Conservation (phyloP, 2,113 vertebrate species). For the Sphyrna mokarran region DNA sequence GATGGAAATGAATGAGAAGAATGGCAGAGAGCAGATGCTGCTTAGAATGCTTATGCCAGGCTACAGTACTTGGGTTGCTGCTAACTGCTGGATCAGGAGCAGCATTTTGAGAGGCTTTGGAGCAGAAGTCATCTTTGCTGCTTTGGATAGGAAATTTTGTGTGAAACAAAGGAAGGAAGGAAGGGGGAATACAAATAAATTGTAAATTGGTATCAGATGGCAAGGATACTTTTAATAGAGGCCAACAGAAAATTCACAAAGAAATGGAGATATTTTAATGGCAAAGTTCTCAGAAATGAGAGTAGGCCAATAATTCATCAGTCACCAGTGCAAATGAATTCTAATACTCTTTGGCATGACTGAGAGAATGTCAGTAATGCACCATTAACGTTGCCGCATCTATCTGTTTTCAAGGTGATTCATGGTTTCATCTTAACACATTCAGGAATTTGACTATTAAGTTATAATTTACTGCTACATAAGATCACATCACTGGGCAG, state of each 20-base stretch:
- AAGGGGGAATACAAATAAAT: not conserved
- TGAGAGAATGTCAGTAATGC: conserved; percentile 33
- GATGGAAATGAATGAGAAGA: not conserved
- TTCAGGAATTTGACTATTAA: conserved; percentile 34
- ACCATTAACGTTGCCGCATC: conserved; percentile 27
- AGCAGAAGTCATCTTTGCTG: not conserved
- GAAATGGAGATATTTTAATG: not conserved
- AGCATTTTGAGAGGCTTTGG: not conserved
- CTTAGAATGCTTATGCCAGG: not conserved
- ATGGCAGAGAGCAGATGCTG: not conserved
- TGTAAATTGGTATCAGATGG: not conserved
- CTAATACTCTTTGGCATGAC: conserved; percentile 16
- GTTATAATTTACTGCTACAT: conserved; percentile 27
- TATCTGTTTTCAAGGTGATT: conserved; percentile 24
- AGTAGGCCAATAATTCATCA: not conserved
- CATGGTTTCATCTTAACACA: conserved; percentile 19
- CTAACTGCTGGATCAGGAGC: not conserved
- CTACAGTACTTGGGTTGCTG: no score
- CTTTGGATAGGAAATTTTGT: not conserved
- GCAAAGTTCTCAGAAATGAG: conserved; percentile 18
- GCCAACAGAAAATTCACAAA: not conserved
- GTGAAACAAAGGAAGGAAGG: not conserved
- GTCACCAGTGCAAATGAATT: conserved; percentile 20
- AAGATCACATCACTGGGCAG: conserved; percentile 34
- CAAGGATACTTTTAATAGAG: not conserved